These are phyloP conservation scores for Carlito syrichta DNA, from an alignment of 2,113 vertebrate genomes.

Conservation along the genomic window DNA sequence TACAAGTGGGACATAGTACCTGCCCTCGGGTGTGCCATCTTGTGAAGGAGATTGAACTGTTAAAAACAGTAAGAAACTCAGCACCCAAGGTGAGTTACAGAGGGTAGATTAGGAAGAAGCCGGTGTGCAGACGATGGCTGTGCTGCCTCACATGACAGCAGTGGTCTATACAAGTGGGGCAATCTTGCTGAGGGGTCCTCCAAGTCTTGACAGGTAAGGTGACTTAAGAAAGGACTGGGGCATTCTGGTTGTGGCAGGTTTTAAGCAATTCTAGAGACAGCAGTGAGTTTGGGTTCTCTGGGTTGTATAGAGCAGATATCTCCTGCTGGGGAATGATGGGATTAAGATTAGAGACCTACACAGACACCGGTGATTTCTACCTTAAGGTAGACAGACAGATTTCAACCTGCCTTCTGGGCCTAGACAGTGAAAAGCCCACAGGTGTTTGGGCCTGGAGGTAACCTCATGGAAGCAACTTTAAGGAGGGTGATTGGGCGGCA, in stretches of 20 bases:
- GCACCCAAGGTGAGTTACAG: rapidly evolving
- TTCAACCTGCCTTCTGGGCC: background rate
- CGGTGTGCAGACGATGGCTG: rapidly evolving
- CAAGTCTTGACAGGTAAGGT: background rate
- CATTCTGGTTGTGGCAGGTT: background rate
- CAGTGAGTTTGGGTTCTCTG: background rate
- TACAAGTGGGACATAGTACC: too few relatives aligned
- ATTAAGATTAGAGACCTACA: background rate
- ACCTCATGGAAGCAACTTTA: background rate
- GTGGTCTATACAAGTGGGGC: rapidly evolving
- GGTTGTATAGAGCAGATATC: background rate
- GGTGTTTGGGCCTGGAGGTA: background rate
- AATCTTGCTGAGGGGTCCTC: rapidly evolving
- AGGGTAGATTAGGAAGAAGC: background rate
- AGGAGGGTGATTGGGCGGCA: background rate
- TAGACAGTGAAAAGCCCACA: background rate
- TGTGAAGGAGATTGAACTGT: too few relatives aligned
- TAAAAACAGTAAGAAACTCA: rapidly evolving
- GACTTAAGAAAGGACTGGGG: background rate
- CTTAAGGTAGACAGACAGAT: background rate
- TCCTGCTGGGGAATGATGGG: background rate
- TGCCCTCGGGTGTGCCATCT: background rate
- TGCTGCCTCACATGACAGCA: rapidly evolving
- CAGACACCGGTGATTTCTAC: background rate
- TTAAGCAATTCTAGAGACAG: background rate